A percentile compares a stretch with the other conserved stretches of the same genome.
phyloP scores from a whole-genome alignment of 2,888 invertebrate genomes.

The Melangyna quadrimaculata region DNA sequence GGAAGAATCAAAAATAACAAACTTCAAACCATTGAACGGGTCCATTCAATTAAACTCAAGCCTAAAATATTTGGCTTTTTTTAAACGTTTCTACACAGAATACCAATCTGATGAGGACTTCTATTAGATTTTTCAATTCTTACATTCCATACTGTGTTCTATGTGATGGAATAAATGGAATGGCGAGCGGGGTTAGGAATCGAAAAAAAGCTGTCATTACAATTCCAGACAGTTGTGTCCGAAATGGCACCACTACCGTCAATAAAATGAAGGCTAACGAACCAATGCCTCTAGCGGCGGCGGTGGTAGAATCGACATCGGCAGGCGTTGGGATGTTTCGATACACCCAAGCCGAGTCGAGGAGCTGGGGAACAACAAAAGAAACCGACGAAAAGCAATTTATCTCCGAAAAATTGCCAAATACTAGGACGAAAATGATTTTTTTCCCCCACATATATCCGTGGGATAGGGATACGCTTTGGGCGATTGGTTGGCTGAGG shows the following conservation, averaged over 20 bases:
- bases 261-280: slow-evolving; percentile 67
- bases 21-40: background rate
- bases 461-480: background rate
- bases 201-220: slow-evolving; percentile 33
- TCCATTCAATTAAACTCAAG: slow-evolving; percentile 35
- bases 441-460: background rate
- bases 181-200: background rate
- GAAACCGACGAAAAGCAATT: slow-evolving; percentile 47
- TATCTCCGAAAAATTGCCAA: slow-evolving; percentile 53
- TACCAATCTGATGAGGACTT: slow-evolving; percentile 32
- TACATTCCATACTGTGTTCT: background rate
- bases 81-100: slow-evolving; percentile 2
- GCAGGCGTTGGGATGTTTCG: background rate
- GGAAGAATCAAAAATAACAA: background rate
- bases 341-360: background rate
- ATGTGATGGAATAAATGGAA: background rate
- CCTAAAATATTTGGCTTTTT: slow-evolving; percentile 7
- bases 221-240: slow-evolving; percentile 50
- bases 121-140: slow-evolving; percentile 3
- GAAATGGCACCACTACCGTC: slow-evolving; percentile 61
- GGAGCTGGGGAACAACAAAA: slow-evolving; percentile 15
- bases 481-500: no score
- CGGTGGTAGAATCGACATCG: background rate
- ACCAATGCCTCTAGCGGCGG: slow-evolving; percentile 27
- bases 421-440: slow-evolving; percentile 31